Conservation (phyloP, 2,797 vertebrate species). For the Yasuhikotakia modesta region DNA sequence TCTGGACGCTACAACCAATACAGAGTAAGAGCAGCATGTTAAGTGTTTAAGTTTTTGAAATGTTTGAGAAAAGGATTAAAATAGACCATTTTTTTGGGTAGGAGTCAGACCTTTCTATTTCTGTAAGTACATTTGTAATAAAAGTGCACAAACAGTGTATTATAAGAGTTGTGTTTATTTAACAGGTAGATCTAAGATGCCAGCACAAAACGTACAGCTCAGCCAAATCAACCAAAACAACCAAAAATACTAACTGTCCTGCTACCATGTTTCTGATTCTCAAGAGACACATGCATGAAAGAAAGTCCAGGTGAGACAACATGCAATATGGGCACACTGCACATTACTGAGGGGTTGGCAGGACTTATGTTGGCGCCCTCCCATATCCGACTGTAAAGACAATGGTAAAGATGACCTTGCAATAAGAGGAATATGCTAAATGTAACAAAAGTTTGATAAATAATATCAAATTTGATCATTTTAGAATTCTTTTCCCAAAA, state of each 20-base stretch:
- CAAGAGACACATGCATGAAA: slow-evolving; percentile 45
- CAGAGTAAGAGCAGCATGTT: slow-evolving; percentile 22
- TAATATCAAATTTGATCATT: no score
- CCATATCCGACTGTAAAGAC: no score
- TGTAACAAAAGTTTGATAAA: no score
- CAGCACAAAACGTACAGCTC: slow-evolving; percentile 57
- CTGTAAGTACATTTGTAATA: background rate
- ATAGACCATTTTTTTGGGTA: background rate
- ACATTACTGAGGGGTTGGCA: no score
- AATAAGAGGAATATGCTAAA: no score
- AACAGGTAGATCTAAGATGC: slow-evolving; percentile 58
- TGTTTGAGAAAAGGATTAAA: background rate
- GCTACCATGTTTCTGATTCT: slow-evolving; percentile 58
- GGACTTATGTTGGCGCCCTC: no score
- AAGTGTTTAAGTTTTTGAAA: no score
- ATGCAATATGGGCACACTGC: no score
- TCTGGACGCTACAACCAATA: slow-evolving; percentile 46
- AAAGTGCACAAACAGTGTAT: background rate
- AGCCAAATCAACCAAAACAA: slow-evolving; percentile 35
- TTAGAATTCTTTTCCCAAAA: no score
- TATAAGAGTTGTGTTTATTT: slow-evolving; percentile 4
- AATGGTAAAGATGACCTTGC: no score
- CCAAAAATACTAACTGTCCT: slow-evolving; percentile 60
- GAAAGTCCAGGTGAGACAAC: slow-evolving; percentile 46
- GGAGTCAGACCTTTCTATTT: background rate